These are phyloP conservation scores for Zophobas morio DNA, from an alignment of 1,140 invertebrate species.

Conservation along the genomic window DNA sequence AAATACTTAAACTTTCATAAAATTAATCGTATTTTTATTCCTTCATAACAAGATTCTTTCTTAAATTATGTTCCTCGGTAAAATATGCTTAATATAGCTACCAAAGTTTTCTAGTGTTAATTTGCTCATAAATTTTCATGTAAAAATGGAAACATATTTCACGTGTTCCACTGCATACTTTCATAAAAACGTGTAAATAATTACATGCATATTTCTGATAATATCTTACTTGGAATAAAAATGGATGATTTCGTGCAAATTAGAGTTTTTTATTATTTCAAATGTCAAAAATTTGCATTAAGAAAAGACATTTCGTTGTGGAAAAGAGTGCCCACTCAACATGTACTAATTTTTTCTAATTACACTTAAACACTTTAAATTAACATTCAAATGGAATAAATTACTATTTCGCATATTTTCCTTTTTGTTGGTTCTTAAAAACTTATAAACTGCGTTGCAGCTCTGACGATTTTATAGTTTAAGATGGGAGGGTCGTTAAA, in stretches of 20 bases:
- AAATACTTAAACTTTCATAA: no score
- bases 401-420: not conserved
- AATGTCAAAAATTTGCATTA: not conserved
- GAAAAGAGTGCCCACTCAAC: no score
- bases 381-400: no score
- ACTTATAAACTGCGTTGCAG: not conserved
- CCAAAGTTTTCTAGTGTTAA: not conserved
- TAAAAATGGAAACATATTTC: constrained; percentile 5
- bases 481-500: not conserved
- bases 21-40: no score
- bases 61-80: not conserved
- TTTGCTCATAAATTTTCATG: not conserved
- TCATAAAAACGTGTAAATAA: constrained; percentile 29
- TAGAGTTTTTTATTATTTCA: not conserved
- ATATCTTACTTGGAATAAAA: constrained; percentile 7
- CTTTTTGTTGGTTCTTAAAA: not conserved
- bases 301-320: not conserved
- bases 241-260: not conserved
- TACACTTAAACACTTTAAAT: no score
- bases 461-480: not conserved
- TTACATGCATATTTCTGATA: constrained; percentile 28
- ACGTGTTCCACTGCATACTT: not conserved
- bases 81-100: not conserved
- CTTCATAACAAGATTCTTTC: no score
- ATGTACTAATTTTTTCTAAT: no score